Base-by-base conservation (phyloP, 2,888 invertebrate species). In the Luffia ferchaultella region DNA sequence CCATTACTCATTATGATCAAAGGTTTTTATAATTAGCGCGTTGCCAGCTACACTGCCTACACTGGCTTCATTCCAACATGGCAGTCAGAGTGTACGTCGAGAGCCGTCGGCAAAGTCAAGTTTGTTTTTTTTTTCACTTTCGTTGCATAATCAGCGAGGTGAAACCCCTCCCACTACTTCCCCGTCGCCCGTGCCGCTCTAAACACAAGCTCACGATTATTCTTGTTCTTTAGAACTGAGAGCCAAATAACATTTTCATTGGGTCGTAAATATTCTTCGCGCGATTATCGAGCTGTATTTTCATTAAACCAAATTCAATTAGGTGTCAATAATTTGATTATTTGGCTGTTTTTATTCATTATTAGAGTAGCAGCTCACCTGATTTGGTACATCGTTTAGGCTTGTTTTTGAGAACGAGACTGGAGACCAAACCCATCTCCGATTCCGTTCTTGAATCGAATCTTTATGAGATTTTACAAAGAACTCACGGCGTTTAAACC, bases 41-140 rank as follows among this genome's bases (percentile, higher is more conserved):
- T 62, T 65, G 64, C 62, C 59, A 57, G 59, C 63, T 61, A 66
- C 68, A 68, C 68, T 67, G n/a, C 15, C 20, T 18, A n/a, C 40
- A 15, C 69, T 76, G 76, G 76, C 74, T 62, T 62, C 54, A 55
- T 56, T 76, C 76, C 76, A 76, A 76, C 54, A 56, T 55, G 54
- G 55, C 52, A 43, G 53, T 55, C 55, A 57, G 58, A 56, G 56
- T 58, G 56, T 18, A 44, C 45, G 5, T 1, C 5, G 2, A 41
- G 61, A 58, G 55, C 60, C 30, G 61, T 61, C 62, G 67, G 68
- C 73, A 74, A 73, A 71, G 73, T 75, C 73, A 74, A 71, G 70
- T 68, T 73, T 71, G 63, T 70, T 67, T 63, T 68, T 68, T 61
- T 73, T 68, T 12, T 3, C 62, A 66, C 66, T 73, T 70, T 72